Evolutionary conservation across 2,113 vertebrate species (phyloP).

Genomic region (Actinemys pallida): DNA sequence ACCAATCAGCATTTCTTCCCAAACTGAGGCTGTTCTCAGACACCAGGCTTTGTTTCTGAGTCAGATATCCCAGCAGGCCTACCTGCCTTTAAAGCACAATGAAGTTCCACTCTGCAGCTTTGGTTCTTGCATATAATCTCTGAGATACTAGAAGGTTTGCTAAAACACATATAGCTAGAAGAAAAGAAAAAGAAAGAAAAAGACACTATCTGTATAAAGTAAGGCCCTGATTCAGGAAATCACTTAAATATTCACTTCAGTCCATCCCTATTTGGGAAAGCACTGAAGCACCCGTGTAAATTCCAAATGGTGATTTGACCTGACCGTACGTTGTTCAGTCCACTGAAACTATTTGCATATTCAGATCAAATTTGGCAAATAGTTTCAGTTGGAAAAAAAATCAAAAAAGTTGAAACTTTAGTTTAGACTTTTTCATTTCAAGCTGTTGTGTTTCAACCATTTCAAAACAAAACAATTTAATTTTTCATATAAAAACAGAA

Average conservation of each 20-base stretch:
- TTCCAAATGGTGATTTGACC: background rate
- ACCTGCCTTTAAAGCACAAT: background rate
- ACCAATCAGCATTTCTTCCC: background rate
- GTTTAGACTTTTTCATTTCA: no score
- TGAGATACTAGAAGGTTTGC: background rate
- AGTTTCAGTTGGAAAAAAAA: no score
- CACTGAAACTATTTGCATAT: no score
- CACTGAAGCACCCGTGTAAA: background rate
- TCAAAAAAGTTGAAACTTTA: no score
- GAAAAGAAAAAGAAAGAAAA: background rate
- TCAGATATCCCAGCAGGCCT: background rate
- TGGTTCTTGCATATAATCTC: background rate
- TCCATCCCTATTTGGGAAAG: background rate
- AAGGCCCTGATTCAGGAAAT: background rate
- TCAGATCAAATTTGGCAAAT: no score
- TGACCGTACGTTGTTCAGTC: no score
- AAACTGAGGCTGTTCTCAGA: background rate
- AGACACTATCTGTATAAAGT: background rate
- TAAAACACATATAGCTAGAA: background rate
- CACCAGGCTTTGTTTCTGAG: accelerated
- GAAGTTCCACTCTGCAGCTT: background rate
- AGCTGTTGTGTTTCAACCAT: no score
- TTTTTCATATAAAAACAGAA: no score
- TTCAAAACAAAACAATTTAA: no score
- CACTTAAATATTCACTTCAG: background rate